Conservation (phyloP, 35 echinoderm and acorn worm species). For the Stichopus chloronotus region DNA sequence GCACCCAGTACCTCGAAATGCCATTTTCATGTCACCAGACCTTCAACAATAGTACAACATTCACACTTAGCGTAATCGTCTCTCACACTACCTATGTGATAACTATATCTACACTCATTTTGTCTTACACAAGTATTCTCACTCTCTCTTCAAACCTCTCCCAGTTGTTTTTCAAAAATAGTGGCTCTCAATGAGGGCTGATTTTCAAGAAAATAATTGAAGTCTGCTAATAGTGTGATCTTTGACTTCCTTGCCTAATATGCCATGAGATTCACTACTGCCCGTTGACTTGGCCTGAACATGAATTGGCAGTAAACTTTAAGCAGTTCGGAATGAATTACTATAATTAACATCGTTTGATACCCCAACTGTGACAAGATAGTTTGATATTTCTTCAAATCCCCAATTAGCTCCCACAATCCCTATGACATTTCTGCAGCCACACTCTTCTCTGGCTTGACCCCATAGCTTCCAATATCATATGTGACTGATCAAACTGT, state of each 20-base stretch:
- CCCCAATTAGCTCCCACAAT: slow-evolving; percentile 34
- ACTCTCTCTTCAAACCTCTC: background rate
- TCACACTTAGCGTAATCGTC: background rate
- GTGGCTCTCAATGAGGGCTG: slow-evolving; percentile 24
- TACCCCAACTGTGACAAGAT: slow-evolving; percentile 54
- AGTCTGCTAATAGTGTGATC: background rate
- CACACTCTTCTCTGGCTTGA: slow-evolving; percentile 3
- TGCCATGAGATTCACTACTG: slow-evolving; percentile 14
- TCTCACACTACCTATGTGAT: background rate
- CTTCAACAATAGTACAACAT: slow-evolving; percentile 37
- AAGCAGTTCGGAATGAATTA: background rate
- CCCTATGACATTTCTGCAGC: background rate
- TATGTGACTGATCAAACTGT: too few relatives aligned
- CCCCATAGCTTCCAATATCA: background rate
- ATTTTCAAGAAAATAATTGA: slow-evolving; percentile 33
- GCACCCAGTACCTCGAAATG: too few relatives aligned
- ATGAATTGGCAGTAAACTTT: slow-evolving; percentile 42
- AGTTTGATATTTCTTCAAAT: slow-evolving; percentile 53
- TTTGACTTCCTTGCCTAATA: background rate
- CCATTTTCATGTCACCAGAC: too few relatives aligned
- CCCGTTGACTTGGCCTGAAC: slow-evolving; percentile 21
- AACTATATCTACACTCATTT: slow-evolving; percentile 17
- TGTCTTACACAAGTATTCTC: background rate
- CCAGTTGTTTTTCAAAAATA: slow-evolving; percentile 42
- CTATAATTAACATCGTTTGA: slow-evolving; percentile 5